A percentile compares a stretch with the other conserved stretches of the same genome.
phyloP scores from a whole-genome alignment of 2,113 vertebrate species.

The Jacana jacana region DNA sequence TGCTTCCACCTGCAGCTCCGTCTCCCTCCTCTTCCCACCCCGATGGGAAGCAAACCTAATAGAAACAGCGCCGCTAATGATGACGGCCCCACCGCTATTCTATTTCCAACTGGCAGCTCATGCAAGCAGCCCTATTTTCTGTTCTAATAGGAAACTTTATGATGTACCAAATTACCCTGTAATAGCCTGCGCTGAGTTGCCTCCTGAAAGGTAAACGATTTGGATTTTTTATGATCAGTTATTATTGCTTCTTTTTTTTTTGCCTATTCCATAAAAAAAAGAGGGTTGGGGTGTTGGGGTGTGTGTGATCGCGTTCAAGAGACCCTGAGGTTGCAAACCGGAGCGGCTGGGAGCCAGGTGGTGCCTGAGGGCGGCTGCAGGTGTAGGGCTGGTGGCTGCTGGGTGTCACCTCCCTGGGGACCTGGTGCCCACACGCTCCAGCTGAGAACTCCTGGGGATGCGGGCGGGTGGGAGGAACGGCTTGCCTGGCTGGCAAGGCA shows the following conservation, averaged over 20 bases:
- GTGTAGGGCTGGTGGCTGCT: not conserved
- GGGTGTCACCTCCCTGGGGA: not conserved
- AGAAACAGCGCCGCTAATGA: slow-evolving; percentile 29
- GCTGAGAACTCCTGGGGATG: accelerated
- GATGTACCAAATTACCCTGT: slow-evolving; percentile 56
- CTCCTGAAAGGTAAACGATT: slow-evolving; percentile 62
- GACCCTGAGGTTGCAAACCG: not conserved
- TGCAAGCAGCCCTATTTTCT: slow-evolving; percentile 45
- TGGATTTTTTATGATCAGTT: slow-evolving; percentile 50
- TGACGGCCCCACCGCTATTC: slow-evolving; percentile 1
- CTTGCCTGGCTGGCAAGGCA: not conserved
- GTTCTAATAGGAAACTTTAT: slow-evolving; percentile 58
- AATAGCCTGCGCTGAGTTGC: slow-evolving; percentile 29
- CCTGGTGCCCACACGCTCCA: not conserved
- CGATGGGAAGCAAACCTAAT: not conserved
- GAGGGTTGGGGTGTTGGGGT: too few species aligned
- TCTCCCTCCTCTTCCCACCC: not conserved
- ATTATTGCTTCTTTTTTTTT: not conserved
- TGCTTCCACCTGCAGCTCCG: not conserved
- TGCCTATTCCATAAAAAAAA: slow-evolving; percentile 15
- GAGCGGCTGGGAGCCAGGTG: not conserved
- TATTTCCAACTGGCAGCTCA: slow-evolving; percentile 64
- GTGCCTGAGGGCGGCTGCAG: not conserved
- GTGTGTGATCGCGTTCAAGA: not conserved
- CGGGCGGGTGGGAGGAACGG: not conserved